Evolutionary conservation across 2,113 vertebrate species (phyloP), one percentile per base, ranked within the genome.

Genomic region (Phaetusa simplex): DNA sequence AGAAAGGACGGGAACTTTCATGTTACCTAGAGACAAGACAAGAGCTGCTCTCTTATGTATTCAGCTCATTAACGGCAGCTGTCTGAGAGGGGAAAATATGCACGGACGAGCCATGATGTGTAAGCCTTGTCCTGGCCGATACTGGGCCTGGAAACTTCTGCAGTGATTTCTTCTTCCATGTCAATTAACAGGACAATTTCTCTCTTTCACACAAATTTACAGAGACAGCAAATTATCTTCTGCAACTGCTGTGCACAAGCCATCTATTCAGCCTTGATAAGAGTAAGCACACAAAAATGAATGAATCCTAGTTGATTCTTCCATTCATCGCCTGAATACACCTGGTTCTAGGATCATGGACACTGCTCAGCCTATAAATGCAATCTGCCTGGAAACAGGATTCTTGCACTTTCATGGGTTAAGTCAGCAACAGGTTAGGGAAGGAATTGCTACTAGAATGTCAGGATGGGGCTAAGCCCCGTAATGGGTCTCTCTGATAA

Each of bases 81-180:
- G 36, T 56, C 71, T 55, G n/a, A 80, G 52, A 29, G 43, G 38
- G 20, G 19, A 55, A 82, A 70, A 32, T 11, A 23, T 45, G 17
- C 56, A 47, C 0, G 2, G 70, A 76, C 38, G 29, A 61, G 55
- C 40, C 0, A 0, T n/a, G 59, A 73, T 58, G n/a, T 86, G 19
- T 23, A 47, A 73, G 34, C 20, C 58, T 43, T 0, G 0, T 91
- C 20, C 65, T 49, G 81, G 53, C 8, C 6, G 3, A 32, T 59
- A 34, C 59, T 73, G 19, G 50, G 30, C 36, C 69, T 50, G 20
- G 10, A 14, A 88, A 58, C 24, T 62, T 77, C 52, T 77, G 47
- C 64, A 42, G 42, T 12, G 47, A 52, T 62, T 71, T 56, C 52
- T 72, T 88, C 66, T 66, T 72, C 61, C 9, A 5, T 32, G 30